Percentiles rank a stretch among this genome's conserved stretches.
Conservation (phyloP, 2,113 vertebrate genomes). For the Syrmaticus mikado region DNA sequence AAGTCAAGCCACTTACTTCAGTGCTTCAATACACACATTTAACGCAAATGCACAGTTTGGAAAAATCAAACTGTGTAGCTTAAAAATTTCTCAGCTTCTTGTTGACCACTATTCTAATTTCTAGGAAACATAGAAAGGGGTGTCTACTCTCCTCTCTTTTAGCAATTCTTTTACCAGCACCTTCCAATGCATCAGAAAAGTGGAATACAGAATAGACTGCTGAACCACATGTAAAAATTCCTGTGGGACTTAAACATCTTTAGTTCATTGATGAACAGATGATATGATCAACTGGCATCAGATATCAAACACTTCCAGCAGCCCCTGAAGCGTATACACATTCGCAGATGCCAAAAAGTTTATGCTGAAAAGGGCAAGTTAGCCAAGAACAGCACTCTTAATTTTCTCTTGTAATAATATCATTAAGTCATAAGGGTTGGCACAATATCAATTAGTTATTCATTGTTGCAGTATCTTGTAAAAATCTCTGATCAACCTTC, state of each 20-base stretch:
- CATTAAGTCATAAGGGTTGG: not conserved
- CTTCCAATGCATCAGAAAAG: not conserved
- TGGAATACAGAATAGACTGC: not conserved
- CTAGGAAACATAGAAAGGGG: not conserved
- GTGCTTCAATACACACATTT: not conserved
- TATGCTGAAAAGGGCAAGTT: not conserved
- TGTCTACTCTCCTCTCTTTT: not conserved
- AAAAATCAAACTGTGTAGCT: not conserved
- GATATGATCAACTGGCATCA: not conserved
- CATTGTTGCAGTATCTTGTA: not conserved
- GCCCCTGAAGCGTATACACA: not conserved
- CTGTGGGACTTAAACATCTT: not conserved
- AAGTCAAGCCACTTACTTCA: not conserved
- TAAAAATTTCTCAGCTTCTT: not conserved
- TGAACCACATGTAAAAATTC: not conserved
- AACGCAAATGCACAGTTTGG: not conserved
- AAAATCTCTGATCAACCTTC: slow-evolving; percentile 13
- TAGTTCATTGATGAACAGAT: not conserved
- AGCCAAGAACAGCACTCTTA: not conserved
- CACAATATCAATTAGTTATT: not conserved
- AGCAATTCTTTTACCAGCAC: not conserved
- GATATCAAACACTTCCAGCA: not conserved
- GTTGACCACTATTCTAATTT: not conserved
- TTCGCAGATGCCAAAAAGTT: slow-evolving; percentile 29
- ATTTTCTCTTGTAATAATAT: not conserved